Conservation (phyloP, 1,140 invertebrate genomes). For the Drosophila ercepeae region DNA sequence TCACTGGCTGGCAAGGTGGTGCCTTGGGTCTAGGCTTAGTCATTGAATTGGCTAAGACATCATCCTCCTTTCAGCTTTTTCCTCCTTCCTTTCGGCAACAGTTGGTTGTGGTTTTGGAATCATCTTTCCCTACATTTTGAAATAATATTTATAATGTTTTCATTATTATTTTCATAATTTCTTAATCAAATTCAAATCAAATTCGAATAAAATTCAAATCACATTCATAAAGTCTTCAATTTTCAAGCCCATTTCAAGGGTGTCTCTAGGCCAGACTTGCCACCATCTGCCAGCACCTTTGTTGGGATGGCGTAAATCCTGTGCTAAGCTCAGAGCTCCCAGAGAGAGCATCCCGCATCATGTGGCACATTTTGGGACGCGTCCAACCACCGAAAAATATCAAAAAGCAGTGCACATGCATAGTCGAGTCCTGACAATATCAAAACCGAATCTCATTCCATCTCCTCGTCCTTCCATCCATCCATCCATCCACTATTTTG, state of each 20-base stretch:
- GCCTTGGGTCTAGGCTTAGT: slow-evolving; percentile 47
- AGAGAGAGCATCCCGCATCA: slow-evolving; percentile 53
- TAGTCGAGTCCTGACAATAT: slow-evolving; percentile 21
- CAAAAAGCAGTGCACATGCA: slow-evolving; percentile 49
- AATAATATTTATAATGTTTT: too few species aligned
- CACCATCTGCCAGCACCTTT: background rate
- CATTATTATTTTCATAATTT: too few species aligned
- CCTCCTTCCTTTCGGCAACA: too few species aligned
- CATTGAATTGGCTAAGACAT: slow-evolving; percentile 31
- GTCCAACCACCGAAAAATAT: slow-evolving; percentile 61
- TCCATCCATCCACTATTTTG: slow-evolving; percentile 64
- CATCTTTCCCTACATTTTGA: too few species aligned
- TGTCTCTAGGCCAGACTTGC: background rate
- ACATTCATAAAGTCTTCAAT: too few species aligned
- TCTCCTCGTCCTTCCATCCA: background rate
- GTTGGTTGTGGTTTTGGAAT: too few species aligned
- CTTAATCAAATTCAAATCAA: too few species aligned
- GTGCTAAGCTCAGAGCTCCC: slow-evolving; percentile 63
- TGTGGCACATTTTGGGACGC: slow-evolving; percentile 16
- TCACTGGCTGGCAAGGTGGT: slow-evolving; percentile 38
- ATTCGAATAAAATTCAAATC: too few species aligned
- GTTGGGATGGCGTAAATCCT: slow-evolving; percentile 64
- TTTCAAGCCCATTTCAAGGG: background rate
- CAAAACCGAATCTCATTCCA: slow-evolving; percentile 8
- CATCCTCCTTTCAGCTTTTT: too few species aligned